Base-by-base conservation (phyloP, 1,140 invertebrate genomes). In the Papilio polyxenes region DNA sequence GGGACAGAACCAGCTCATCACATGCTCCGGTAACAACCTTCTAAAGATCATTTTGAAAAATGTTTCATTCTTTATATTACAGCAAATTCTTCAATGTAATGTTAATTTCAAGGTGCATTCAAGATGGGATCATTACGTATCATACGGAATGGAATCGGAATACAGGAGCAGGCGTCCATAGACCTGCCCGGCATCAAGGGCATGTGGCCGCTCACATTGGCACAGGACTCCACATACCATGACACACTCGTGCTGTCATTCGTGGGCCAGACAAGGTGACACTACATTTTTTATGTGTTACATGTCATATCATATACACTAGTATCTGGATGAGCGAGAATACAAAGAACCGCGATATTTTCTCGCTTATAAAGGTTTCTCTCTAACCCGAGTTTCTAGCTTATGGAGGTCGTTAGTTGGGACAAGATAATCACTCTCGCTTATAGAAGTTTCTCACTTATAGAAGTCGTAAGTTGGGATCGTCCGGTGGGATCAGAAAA, bases 51-150 rank as follows among this genome's bases (percentile, higher is more conserved):
- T 44, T 44, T 44, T 44, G 40, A 44, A 3, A 44, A 44, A 44
- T 44, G 1, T 44, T 44, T 44, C 40, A 44, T 44, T 44, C 1
- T 44, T 6, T 44, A 44, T 44, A 44, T 6, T 7, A 44, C 13
- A 65, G n/a, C 62, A 65, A 65, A 20, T 31, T 20, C 10, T 11
- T 51, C 7, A 44, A 44, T 10, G n/a, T 59, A 59, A 3, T 59
- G 15, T n/a, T 59, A 6, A 11, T 31, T 65, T 11, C 20, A 85
- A 95, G 97, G 98, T 62, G 97, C 97, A n/a, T 99, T 97, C 90
- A 99, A 99, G 94, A 99, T 99, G 95, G 99, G 99, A 0, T 99
- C 98, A 0, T 95, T 99, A 17, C 96, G 99, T 75, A 99, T 99
- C 75, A 99, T 99, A 77, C 96, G 99, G 83, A 99, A 99, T 95